These are phyloP conservation scores for Triops cancriformis DNA, from an alignment of 1,140 invertebrate genomes.

Conservation along the genomic window DNA sequence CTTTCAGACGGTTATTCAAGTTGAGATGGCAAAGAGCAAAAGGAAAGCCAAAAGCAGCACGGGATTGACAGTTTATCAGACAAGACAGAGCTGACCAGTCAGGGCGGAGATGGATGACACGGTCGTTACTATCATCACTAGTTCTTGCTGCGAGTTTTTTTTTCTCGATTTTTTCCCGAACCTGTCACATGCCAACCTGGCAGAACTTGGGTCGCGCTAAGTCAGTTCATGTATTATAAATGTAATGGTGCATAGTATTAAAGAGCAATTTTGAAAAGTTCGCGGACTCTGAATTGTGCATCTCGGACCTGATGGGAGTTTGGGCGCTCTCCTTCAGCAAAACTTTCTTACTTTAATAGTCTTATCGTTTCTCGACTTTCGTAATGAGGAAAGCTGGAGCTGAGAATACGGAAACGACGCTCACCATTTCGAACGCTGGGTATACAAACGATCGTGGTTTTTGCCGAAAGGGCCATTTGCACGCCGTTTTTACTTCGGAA, in stretches of 20 bases:
- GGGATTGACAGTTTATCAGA: not conserved
- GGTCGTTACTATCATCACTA: conserved; percentile 1
- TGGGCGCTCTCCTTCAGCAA: too few relatives aligned
- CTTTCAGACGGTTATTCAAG: not conserved
- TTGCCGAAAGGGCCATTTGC: not conserved
- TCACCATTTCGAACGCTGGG: not conserved
- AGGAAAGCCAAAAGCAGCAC: not conserved
- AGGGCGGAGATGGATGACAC: not conserved
- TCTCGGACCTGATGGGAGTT: too few relatives aligned
- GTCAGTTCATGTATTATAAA: too few relatives aligned
- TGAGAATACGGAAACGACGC: too few relatives aligned
- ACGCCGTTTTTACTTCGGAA: not conserved
- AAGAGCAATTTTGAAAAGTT: too few relatives aligned
- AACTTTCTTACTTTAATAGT: too few relatives aligned
- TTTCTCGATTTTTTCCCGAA: not conserved
- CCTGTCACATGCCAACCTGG: too few relatives aligned
- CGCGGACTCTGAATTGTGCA: too few relatives aligned
- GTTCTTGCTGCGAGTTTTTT: not conserved
- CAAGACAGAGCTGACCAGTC: not conserved
- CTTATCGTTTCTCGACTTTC: too few relatives aligned
- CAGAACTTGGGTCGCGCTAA: too few relatives aligned
- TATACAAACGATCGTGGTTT: not conserved
- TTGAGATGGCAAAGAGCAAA: not conserved
- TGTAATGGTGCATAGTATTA: too few relatives aligned
- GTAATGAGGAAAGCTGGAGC: too few relatives aligned